phyloP scores from a whole-genome alignment of 2,888 invertebrate species.

The Ormyrus rosae region DNA sequence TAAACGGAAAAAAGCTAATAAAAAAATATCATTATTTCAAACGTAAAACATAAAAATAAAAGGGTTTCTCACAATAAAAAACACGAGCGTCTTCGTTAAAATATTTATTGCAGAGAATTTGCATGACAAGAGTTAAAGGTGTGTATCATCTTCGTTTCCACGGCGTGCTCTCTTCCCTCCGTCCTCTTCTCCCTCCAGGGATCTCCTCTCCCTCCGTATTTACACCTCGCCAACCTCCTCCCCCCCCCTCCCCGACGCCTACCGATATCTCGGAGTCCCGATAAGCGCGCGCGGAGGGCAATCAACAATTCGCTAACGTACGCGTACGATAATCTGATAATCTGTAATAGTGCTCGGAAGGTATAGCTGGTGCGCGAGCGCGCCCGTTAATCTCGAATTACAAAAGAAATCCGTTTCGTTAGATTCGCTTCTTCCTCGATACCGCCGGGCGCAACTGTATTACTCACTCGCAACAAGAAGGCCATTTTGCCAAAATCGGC shows the following conservation, averaged over 20 bases:
- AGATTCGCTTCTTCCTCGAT: neutral
- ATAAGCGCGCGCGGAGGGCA: neutral
- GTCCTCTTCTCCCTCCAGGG: neutral
- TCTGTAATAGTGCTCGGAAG: too few species aligned
- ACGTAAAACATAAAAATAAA: too few species aligned
- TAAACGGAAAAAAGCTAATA: too few species aligned
- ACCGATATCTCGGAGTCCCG: too few species aligned
- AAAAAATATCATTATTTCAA: too few species aligned
- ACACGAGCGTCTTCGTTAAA: constrained; percentile 16
- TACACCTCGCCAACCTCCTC: neutral
- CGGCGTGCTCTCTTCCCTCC: neutral
- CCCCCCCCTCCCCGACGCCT: too few species aligned
- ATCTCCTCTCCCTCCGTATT: neutral
- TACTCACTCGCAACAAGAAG: neutral
- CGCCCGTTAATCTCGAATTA: too few species aligned
- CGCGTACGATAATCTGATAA: too few species aligned
- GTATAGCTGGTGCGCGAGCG: too few species aligned
- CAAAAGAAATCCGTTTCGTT: neutral
- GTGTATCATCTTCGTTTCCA: constrained; percentile 1
- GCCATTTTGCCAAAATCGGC: constrained; percentile 17
- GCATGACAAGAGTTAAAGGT: constrained; percentile 33
- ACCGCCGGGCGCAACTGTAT: constrained; percentile 13
- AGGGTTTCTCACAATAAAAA: too few species aligned
- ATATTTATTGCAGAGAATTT: constrained; percentile 51
- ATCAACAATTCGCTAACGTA: too few species aligned